phyloP scores from a whole-genome alignment of 2,888 invertebrate genomes.

The Sphaerophoria rueppellii region DNA sequence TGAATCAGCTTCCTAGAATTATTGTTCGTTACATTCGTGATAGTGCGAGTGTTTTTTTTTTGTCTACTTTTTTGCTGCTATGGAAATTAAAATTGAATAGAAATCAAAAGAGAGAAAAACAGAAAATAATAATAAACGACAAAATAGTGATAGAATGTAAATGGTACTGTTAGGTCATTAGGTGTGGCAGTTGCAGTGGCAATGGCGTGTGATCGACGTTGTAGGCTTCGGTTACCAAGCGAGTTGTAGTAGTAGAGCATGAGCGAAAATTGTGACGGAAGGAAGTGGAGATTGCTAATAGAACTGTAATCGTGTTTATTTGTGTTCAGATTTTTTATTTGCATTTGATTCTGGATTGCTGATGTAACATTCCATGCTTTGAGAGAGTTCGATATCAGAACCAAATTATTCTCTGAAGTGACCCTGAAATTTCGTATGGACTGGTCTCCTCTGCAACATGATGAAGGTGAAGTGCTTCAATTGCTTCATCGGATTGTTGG shows the following conservation, averaged over 20 bases:
- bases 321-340: not conserved
- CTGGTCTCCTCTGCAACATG: too few relatives aligned
- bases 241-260: too few relatives aligned
- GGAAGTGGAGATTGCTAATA: conserved; percentile 41
- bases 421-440: too few relatives aligned
- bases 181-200: conserved; percentile 12
- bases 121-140: not conserved
- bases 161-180: conserved; percentile 60
- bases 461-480: too few relatives aligned
- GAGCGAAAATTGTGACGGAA: conserved; percentile 16
- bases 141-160: conserved; percentile 20
- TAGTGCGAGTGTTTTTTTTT: conserved; percentile 12
- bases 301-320: conserved; percentile 1
- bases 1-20: conserved; percentile 65
- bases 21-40: conserved; percentile 31
- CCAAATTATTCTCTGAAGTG: too few relatives aligned
- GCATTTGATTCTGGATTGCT: not conserved
- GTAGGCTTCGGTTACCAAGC: not conserved
- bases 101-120: not conserved
- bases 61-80: not conserved
- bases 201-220: not conserved
- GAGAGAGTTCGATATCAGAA: too few relatives aligned
- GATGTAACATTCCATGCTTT: too few relatives aligned
- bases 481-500: too few relatives aligned
- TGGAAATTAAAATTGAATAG: conserved; percentile 30